Conservation (phyloP, 2,888 invertebrate species). For the Caenorhabditis afra region DNA sequence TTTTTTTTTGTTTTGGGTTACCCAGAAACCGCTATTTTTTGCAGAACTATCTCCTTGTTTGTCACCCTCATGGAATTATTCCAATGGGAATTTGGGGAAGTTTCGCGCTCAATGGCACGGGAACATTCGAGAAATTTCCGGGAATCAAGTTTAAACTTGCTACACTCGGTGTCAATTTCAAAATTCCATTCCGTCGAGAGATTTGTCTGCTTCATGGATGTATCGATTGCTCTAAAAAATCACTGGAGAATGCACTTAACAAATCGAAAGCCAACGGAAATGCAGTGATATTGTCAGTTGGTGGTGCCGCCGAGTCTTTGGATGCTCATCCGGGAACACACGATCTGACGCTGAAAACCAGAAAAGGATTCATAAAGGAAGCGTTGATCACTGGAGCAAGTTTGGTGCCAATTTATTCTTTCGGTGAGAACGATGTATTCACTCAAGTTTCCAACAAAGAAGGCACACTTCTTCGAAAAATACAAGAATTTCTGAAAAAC, state of each 20-base stretch:
- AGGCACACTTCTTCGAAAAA: constrained; percentile 50
- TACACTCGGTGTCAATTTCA: constrained; percentile 87
- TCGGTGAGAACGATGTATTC: constrained; percentile 82
- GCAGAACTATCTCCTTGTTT: constrained; percentile 4
- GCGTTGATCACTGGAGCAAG: constrained; percentile 68
- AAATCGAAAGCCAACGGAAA: constrained; percentile 7
- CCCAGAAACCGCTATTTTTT: background rate
- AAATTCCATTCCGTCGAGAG: constrained; percentile 85
- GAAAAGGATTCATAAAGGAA: constrained; percentile 35
- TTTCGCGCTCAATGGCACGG: constrained; percentile 1
- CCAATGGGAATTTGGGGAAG: background rate
- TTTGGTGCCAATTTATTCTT: constrained; percentile 81
- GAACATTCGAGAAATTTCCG: constrained; percentile 79
- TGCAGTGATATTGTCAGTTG: constrained; percentile 24
- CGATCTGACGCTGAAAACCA: constrained; percentile 13
- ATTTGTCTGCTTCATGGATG: constrained; percentile 82
- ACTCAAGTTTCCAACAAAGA: constrained; percentile 45
- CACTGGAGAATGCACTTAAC: constrained; percentile 37
- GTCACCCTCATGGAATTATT: constrained; percentile 9
- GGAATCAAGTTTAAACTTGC: constrained; percentile 82
- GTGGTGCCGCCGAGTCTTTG: constrained; percentile 35
- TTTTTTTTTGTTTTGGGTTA: background rate
- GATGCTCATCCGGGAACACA: constrained; percentile 35
- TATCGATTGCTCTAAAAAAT: constrained; percentile 82
- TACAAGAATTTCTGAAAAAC: constrained; percentile 64